Percentiles rank a stretch among this genome's conserved stretches.
These are phyloP conservation scores for Eupelmus urozonus DNA, from an alignment of 2,888 invertebrate genomes.

Conservation along the genomic window DNA sequence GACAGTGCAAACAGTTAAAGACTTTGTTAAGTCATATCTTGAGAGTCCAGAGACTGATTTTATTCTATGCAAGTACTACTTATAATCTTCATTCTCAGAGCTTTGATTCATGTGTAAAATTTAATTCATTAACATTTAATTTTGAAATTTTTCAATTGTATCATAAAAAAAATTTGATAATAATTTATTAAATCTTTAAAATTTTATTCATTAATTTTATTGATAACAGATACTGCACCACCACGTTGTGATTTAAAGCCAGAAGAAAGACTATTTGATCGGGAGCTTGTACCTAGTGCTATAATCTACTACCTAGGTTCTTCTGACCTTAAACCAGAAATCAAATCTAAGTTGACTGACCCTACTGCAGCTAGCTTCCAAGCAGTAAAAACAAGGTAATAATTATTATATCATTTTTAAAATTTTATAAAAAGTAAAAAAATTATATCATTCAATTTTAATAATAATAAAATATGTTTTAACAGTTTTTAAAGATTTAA, in stretches of 20 bases:
- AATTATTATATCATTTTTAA: conserved; percentile 15
- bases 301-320: conserved; percentile 82
- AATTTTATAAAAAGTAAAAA: conserved; percentile 9
- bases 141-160: not conserved
- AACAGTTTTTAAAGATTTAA: not conserved
- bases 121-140: not conserved
- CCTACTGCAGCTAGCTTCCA: conserved; percentile 84
- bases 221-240: conserved; percentile 86
- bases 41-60: conserved; percentile 83
- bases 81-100: not conserved
- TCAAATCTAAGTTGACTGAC: conserved; percentile 82
- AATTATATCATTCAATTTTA: not conserved
- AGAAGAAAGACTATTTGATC: conserved; percentile 83
- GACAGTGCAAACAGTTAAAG: conserved; percentile 83
- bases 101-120: conserved; percentile 34
- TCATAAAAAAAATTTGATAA: not conserved
- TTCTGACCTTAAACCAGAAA: conserved; percentile 81
- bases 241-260: conserved; percentile 85
- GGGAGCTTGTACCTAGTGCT: conserved; percentile 88
- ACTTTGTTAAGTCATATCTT: conserved; percentile 87
- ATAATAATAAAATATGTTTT: conserved; percentile 13
- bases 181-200: not conserved
- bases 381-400: conserved; percentile 84
- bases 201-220: not conserved
- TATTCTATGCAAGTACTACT: conserved; percentile 85